These are phyloP conservation scores for Lepisosteus osseus DNA, from an alignment of 2,113 vertebrate genomes.

Conservation along the genomic window DNA sequence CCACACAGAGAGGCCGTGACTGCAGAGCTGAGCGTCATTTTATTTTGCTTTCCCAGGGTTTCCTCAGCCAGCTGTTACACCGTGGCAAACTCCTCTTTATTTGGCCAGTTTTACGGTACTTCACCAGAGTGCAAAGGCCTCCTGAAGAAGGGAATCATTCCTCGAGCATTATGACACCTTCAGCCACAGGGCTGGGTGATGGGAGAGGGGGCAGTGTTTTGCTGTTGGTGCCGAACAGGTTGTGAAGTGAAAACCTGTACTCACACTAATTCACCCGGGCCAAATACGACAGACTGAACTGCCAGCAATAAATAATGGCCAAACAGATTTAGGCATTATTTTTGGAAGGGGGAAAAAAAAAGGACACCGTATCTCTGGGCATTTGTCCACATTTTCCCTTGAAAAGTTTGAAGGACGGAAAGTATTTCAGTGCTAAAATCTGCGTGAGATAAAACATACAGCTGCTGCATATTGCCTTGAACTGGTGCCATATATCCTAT, in stretches of 20 bases:
- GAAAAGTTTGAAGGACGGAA: neutral
- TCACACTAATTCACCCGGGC: too few relatives aligned
- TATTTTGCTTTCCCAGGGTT: conserved; percentile 61
- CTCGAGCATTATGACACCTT: too few relatives aligned
- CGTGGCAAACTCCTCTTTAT: conserved; percentile 56
- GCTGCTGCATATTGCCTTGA: conserved; percentile 29
- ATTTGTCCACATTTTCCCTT: too few relatives aligned
- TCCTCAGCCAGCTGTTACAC: conserved; percentile 55
- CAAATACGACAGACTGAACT: too few relatives aligned
- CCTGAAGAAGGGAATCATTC: neutral
- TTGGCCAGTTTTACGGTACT: conserved; percentile 52
- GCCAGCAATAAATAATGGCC: too few relatives aligned
- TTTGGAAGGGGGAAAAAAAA: too few relatives aligned
- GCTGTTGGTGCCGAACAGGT: neutral
- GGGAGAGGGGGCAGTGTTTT: too few relatives aligned
- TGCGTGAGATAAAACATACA: conserved; percentile 23
- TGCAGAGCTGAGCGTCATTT: conserved; percentile 40
- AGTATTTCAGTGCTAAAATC: conserved; percentile 31
- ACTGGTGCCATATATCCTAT: conserved; percentile 41
- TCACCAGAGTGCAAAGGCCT: neutral
- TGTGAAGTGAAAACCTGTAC: too few relatives aligned
- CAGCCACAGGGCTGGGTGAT: too few relatives aligned
- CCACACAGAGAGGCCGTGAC: conserved; percentile 17
- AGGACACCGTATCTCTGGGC: too few relatives aligned
- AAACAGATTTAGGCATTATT: too few relatives aligned